Conservation (phyloP, 2,888 invertebrate species). For the Mycalesis mineus region DNA sequence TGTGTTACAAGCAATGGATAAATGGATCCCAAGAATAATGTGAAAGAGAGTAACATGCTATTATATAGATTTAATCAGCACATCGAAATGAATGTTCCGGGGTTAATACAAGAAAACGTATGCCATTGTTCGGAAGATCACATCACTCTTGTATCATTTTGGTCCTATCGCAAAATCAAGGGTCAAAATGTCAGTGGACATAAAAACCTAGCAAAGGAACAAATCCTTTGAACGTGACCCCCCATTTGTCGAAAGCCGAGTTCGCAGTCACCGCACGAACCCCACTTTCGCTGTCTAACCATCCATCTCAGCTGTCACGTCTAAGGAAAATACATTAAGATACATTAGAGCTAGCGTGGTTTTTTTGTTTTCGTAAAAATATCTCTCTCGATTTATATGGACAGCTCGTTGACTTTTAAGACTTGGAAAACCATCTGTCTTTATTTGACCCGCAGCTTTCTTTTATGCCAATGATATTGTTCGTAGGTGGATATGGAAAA, state of each 20-base stretch:
- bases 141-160: neutral
- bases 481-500: neutral
- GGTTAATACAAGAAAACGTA: no score
- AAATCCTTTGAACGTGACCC: constrained; percentile 31
- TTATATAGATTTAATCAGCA: neutral
- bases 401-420: constrained; percentile 23
- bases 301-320: constrained; percentile 57
- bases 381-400: constrained; percentile 27
- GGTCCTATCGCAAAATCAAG: neutral
- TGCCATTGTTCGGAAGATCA: no score
- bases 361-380: constrained; percentile 33
- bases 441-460: constrained; percentile 17
- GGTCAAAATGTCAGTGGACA: neutral
- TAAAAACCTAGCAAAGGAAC: constrained; percentile 1
- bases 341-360: constrained; percentile 35
- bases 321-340: constrained; percentile 46
- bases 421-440: constrained; percentile 14
- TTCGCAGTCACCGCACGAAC: constrained; percentile 51
- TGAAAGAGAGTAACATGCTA: no score
- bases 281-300: constrained; percentile 59
- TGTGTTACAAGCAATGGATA: no score
- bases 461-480: constrained; percentile 7
- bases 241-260: constrained; percentile 42
- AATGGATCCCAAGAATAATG: no score
- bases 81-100: no score